Base-by-base conservation (phyloP, 2,888 invertebrate species). In the Magallana nippona region DNA sequence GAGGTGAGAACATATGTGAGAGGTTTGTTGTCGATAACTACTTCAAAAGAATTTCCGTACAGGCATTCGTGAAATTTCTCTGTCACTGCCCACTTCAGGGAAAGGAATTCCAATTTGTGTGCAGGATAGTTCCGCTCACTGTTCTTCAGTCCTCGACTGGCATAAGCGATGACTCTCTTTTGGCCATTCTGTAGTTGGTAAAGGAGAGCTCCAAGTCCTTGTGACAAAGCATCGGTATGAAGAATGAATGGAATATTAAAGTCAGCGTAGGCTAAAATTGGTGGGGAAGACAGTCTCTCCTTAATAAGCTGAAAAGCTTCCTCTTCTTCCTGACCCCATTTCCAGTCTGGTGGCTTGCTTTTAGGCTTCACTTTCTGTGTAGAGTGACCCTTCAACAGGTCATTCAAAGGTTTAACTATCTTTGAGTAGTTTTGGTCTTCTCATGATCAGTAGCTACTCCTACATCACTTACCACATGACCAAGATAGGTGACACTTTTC, bases 381-480 rank as follows among this genome's bases (percentile, higher is more conserved):
- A 56, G 62, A 62, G 19, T 56, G 13, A 19, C 22, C 55, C 10
- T 22, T 22, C 56, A 79, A 56, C 3, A 79, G 22, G 17, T 55
- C 56, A 11, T 79, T 55, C 15, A 79, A 22, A 13, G 79, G 56
- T 82, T 71, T 55, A 2, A 77, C 57, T 10, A 82, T 15, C 11
- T 82, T 55, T 19, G 77, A 55, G 22, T 77, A 82, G 10, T 55
- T 32, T 17, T 44, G 44, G 44, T 44, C 44, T 44, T 44, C 19
- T 62, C 62, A 19, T 22, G 62, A 62, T 62, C 62, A 5, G 62
- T 62, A 19, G 62, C 62, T 62, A 62, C 62, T 62, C 62, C 62
- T 62, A 10, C 62, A 10, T 62, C 19, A 62, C 62, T 62, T 62
- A 62, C 62, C 62, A 62, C 62, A 62, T 62, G 62, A 10, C 62